Evolutionary conservation across 2,113 vertebrate species (phyloP), one percentile per base, ranked within the genome.

Genomic region (Peromyscus californicus): DNA sequence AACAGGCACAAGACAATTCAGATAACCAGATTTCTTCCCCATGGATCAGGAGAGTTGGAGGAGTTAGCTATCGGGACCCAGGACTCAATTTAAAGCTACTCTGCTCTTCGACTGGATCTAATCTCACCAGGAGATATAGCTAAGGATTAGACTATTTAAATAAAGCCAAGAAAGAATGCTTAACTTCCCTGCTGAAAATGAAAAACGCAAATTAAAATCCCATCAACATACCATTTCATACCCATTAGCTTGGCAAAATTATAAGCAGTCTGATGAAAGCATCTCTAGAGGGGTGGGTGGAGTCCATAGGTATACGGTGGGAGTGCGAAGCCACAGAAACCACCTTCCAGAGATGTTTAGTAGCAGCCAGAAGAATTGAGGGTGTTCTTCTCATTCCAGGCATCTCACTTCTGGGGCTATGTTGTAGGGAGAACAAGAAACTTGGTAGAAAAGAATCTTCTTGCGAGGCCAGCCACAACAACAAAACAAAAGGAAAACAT

Each of bases 141-240:
- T 31, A 88, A 92, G 36, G 90, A 31, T 19, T 22, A 42, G 48
- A 6, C 21, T n/a, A 10, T 57, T 83, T 67, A 63, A 57, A 76
- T 91, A 80, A 90, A 39, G 29, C 48, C 63, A 24, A 45, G 69
- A 90, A 78, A 92, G 67, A 48, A 63, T 51, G 57, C 26, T 80
- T 36, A 31, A 2, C 57, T 21, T 89, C 75, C 54, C 57, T 59
- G 57, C 72, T 82, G 72, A 84, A 92, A 88, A 94, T n/a, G 45
- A 61, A 65, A 82, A 80, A 82, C 69, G 61, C 45, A 92, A 89
- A 94, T 78, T 61, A 85, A 94, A 95, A 88, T 86, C 78, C 63
- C 69, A 61, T 79, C 24, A 31, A 96, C 65, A 61, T 16, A 10
- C 15, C 21, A 13, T 87, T 89, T 96, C 67, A 45, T 65, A 61